Percentiles rank a stretch among this genome's conserved stretches.
These are phyloP conservation scores for Aquatica leii DNA, from an alignment of 2,888 invertebrate genomes.

Conservation along the genomic window DNA sequence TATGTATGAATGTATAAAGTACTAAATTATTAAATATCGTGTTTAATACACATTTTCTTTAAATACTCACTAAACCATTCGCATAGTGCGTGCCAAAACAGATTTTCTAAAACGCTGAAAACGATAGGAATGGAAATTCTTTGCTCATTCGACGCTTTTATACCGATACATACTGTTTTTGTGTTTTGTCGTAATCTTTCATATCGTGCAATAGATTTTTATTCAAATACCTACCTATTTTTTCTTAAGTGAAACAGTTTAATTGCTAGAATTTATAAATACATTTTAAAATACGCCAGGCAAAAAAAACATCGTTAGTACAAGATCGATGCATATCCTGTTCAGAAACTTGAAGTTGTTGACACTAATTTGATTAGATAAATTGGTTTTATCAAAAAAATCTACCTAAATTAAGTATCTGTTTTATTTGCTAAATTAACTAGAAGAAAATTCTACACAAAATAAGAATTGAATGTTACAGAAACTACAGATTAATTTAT, in stretches of 20 bases:
- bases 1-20: neutral
- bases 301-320: neutral
- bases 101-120: conserved; percentile 42
- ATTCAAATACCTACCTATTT: neutral
- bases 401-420: too few species aligned
- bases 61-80: neutral
- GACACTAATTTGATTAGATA: conserved; percentile 12
- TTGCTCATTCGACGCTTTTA: conserved; percentile 19
- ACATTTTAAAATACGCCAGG: neutral
- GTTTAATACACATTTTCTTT: conserved; percentile 10
- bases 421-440: too few species aligned
- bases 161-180: conserved; percentile 17
- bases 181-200: conserved; percentile 12
- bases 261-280: conserved; percentile 9
- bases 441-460: too few species aligned
- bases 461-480: too few species aligned
- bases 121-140: conserved; percentile 29
- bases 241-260: neutral
- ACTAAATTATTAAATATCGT: conserved; percentile 25
- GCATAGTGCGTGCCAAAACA: conserved; percentile 43
- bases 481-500: too few species aligned
- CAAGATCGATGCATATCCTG: conserved; percentile 6
- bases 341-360: neutral
- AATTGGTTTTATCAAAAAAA: conserved; percentile 5
- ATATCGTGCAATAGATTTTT: conserved; percentile 12